Evolutionary conservation across 2,888 invertebrate species (phyloP), one percentile per base, ranked within the genome.

Genomic region (Tachina fera): DNA sequence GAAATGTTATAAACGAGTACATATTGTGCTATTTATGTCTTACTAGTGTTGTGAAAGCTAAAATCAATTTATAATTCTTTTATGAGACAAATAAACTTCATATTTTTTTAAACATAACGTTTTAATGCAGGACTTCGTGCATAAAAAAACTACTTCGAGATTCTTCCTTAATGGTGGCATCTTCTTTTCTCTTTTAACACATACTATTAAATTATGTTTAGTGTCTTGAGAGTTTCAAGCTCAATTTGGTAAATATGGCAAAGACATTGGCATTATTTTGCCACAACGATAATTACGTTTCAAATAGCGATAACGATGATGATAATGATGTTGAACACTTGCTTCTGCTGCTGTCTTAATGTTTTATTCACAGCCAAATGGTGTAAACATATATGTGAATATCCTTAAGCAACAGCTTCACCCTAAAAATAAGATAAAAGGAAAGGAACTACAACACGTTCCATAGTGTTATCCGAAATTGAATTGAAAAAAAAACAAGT

Each of bases 151-250:
- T 31, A 31, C 6, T 31, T 5, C 5, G 6, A 6, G 31, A 31
- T 6, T 31, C 6, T 31, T 31, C 0, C 31, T 31, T 31, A 31
- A 31, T 31, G 31, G 5, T 31, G 5, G 6, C 31, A 31, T 31
- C 6, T 31, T 6, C 31, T 31, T 31, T 31, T 31, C 31, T 4
- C 31, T 31, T 31, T 31, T 31, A 31, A 6, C 31, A 31, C 31
- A 31, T 6, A 0, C 6, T 31, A 31, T 6, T n/a, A n/a, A n/a
- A 6, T 31, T 67, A 51, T 80, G 72, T 67, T 74, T 65, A 80
- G 39, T 80, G 72, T 65, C 80, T 60, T 11, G 58, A 74, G 74
- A 68, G 19, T 68, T 60, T 72, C 22, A 72, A 72, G 72, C 79
- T 72, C 79, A 67, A 80, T 80, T 80, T 81, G 58, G 58, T 65